phyloP scores from a whole-genome alignment of 2,888 invertebrate species.

The Malthinus flaveolus region DNA sequence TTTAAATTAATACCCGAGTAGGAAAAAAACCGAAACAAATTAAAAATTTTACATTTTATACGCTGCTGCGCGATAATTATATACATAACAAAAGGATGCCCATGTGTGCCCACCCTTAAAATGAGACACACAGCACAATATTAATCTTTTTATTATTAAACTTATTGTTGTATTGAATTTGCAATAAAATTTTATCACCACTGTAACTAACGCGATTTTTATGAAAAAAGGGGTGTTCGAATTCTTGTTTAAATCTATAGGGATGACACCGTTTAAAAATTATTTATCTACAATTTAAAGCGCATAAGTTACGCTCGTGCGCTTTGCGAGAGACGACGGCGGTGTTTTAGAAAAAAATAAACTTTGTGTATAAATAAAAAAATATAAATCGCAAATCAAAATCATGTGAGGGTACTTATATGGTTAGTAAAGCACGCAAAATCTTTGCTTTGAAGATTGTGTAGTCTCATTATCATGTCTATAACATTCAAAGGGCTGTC shows the following conservation, averaged over 20 bases:
- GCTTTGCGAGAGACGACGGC: no score
- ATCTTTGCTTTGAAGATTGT: constrained; percentile 43
- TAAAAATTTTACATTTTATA: no score
- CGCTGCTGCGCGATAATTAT: no score
- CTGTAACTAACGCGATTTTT: constrained; percentile 25
- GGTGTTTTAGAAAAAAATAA: constrained; percentile 4
- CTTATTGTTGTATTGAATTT: constrained; percentile 5
- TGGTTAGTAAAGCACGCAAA: constrained; percentile 27
- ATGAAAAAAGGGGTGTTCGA: constrained; percentile 15
- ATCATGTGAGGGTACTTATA: constrained; percentile 24
- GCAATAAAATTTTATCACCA: constrained; percentile 23
- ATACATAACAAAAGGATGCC: no score
- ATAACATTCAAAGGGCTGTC: constrained; percentile 53
- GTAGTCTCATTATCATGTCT: constrained; percentile 52
- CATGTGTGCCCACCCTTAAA: no score
- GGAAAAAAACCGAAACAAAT: no score
- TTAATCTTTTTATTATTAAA: constrained; percentile 12
- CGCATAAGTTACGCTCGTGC: constrained; percentile 15
- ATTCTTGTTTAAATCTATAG: constrained; percentile 1
- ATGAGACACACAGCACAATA: neutral
- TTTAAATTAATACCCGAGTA: no score
- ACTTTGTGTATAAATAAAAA: neutral
- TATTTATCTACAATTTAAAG: constrained; percentile 16
- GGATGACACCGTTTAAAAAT: constrained; percentile 22
- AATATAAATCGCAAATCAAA: constrained; percentile 22